Evolutionary conservation across 2,797 vertebrate genomes (phyloP).

Genomic region (Eulemur albifrons): DNA sequence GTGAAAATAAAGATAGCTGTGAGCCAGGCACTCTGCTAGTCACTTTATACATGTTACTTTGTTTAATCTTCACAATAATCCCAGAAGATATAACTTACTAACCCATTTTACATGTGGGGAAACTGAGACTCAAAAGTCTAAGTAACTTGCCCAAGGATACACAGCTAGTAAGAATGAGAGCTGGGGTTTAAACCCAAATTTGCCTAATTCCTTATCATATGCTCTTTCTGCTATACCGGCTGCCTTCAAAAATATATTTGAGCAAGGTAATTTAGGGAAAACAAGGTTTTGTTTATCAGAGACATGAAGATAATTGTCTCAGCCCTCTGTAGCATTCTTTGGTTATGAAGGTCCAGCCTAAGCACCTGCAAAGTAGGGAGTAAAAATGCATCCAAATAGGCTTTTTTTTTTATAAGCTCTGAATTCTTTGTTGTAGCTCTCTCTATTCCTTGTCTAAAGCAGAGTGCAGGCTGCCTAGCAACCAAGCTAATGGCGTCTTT

Average conservation of each 20-base stretch:
- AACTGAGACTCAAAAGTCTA: slow-evolving; percentile 6
- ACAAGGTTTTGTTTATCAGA: slow-evolving; percentile 33
- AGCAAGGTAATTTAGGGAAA: slow-evolving; percentile 15
- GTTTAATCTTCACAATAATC: slow-evolving; percentile 9
- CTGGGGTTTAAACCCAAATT: slow-evolving; percentile 29
- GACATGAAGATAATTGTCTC: slow-evolving; percentile 45
- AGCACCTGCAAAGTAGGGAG: slow-evolving; percentile 6
- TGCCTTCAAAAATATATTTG: slow-evolving; percentile 41
- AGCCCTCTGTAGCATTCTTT: slow-evolving; percentile 42
- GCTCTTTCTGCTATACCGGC: background rate
- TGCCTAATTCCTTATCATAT: slow-evolving; percentile 21
- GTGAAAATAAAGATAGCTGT: background rate
- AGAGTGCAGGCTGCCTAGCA: slow-evolving; percentile 67
- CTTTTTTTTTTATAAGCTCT: slow-evolving; percentile 47
- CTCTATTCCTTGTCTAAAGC: slow-evolving; percentile 60
- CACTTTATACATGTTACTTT: background rate
- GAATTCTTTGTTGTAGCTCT: slow-evolving; percentile 50
- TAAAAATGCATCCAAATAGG: slow-evolving; percentile 46
- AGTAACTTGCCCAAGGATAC: background rate
- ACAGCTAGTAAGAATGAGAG: background rate
- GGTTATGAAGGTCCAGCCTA: slow-evolving; percentile 47
- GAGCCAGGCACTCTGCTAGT: background rate
- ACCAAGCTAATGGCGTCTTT: slow-evolving; percentile 57
- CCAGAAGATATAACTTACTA: background rate
- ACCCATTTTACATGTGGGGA: background rate